Conservation (phyloP, 2,797 vertebrate genomes). For the Amazona ochrocephala region DNA sequence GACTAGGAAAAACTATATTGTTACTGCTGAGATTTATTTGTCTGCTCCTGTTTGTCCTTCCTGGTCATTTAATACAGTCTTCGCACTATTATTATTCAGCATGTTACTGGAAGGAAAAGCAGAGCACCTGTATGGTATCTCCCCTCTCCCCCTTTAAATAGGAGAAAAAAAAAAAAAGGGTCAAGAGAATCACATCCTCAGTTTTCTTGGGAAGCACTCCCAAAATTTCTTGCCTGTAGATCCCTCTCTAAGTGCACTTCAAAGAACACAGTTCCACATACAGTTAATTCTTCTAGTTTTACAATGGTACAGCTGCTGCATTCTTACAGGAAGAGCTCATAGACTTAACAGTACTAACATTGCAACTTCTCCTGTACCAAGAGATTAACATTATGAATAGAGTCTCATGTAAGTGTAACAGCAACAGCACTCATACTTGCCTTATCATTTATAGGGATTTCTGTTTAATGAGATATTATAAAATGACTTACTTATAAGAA, state of each 20-base stretch:
- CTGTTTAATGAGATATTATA: background rate
- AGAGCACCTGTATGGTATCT: background rate
- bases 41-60: background rate
- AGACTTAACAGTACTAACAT: constrained; percentile 13
- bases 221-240: background rate
- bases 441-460: background rate
- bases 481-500: background rate
- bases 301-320: background rate
- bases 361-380: background rate
- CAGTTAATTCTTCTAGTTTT: constrained; percentile 1
- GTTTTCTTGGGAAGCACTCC: background rate
- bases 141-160: background rate
- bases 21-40: background rate
- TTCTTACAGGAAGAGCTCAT: constrained; percentile 25
- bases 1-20: background rate
- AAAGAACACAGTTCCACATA: background rate
- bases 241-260: background rate
- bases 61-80: background rate
- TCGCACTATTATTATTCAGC: background rate
- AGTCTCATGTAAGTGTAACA: background rate
- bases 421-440: background rate
- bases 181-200: background rate
- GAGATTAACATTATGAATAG: constrained; percentile 11
- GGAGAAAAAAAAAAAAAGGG: background rate
- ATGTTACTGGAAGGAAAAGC: background rate